phyloP scores from a whole-genome alignment of 2,113 vertebrate species.

The Ptyas mucosa region DNA sequence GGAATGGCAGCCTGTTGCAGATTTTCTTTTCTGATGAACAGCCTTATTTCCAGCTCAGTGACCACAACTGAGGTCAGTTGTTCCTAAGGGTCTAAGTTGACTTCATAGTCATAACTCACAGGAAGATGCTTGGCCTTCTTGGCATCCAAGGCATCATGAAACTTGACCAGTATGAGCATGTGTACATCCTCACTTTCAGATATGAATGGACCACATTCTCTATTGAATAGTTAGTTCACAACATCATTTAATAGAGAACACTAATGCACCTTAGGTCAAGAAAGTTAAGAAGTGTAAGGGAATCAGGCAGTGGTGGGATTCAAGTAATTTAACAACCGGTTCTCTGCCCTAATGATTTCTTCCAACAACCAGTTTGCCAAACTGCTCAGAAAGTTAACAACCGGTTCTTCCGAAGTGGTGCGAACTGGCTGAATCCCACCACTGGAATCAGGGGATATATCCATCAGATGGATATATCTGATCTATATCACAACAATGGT shows the following conservation, averaged over 20 bases:
- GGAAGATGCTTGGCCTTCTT: not conserved
- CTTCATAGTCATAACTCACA: not conserved
- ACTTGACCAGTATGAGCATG: not conserved
- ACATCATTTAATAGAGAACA: not conserved
- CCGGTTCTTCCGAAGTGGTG: no score
- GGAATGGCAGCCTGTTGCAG: not conserved
- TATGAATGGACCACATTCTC: not conserved
- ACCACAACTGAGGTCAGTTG: not conserved
- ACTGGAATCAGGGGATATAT: no score
- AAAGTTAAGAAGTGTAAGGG: not conserved
- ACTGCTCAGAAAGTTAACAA: no score
- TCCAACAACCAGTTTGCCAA: no score
- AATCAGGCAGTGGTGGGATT: not conserved
- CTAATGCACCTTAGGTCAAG: not conserved
- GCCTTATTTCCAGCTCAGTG: not conserved
- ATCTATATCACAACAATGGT: not conserved
- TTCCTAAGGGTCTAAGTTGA: not conserved
- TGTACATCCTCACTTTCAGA: not conserved
- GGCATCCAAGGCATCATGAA: not conserved
- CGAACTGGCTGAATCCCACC: no score
- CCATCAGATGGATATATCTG: no score
- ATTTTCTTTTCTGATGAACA: not conserved
- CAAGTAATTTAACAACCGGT: no score
- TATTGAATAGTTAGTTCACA: not conserved
- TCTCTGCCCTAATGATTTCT: no score